Evolutionary conservation across 2,888 invertebrate genomes (phyloP), one percentile per base, ranked within the genome.

Genomic region (Chrysodeixis includens): DNA sequence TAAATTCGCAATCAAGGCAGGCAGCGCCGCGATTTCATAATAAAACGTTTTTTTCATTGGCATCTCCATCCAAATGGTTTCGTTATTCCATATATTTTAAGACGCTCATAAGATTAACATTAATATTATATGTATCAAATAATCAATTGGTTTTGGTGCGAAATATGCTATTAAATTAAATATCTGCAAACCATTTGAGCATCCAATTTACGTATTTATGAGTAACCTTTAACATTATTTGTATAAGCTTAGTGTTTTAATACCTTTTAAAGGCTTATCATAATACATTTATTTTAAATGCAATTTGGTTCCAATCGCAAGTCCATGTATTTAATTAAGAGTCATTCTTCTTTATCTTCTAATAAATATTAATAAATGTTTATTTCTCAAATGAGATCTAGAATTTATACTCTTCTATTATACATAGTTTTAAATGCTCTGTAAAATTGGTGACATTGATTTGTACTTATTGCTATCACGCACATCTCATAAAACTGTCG

Each of bases 41-140:
- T 78, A 74, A 74, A 79, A 72, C 61, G 0, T 67, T 69, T 68
- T 71, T 66, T 74, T 78, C 74, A 82, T 56, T 66, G 57, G 64
- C 70, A 62, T 63, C 69, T 68, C 70, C 70, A 74, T 56, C 79
- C 78, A 76, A 78, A 77, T 69, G 67, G 66, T 79, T 74, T 75
- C 74, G 62, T 75, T 80, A 77, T 77, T 66, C 64, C 69, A 64
- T 60, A 73, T 75, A 74, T 70, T 66, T 71, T 49, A 62, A 73
- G 30, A 67, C 18, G 26, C 61, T 68, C 69, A 79, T 86, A 82
- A 84, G 83, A 78, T 71, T 64, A 74, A 63, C 74, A 76, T 81
- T 82, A 68, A 76, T 80, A 81, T 79, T 78, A 77, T 79, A 69
- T 86, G 78, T 82, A 86, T 86, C 81, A 78, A 78, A 80, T 64